phyloP scores from a whole-genome alignment of 2,888 invertebrate species.

The Scelioninae gen. 2 region DNA sequence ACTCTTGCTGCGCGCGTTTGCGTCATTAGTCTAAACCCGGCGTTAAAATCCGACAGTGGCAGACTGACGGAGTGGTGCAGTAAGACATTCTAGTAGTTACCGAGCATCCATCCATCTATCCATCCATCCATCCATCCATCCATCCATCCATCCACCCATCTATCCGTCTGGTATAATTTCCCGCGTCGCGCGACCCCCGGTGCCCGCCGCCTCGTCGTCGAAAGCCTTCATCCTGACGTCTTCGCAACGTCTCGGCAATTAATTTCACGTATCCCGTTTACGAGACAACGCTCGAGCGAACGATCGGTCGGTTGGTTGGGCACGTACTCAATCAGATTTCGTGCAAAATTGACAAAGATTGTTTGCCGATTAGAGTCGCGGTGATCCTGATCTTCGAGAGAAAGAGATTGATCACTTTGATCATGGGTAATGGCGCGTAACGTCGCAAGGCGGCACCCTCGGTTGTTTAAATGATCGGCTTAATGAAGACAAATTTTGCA shows the following conservation, averaged over 20 bases:
- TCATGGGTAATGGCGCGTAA: slow-evolving; percentile 51
- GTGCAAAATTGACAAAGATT: slow-evolving; percentile 72
- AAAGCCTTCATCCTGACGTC: slow-evolving; percentile 55
- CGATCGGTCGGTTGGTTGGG: slow-evolving; percentile 48
- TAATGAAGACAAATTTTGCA: slow-evolving; percentile 50
- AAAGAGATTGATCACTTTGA: slow-evolving; percentile 59
- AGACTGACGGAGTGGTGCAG: slow-evolving; percentile 63
- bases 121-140: slow-evolving; percentile 64
- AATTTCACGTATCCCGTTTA: slow-evolving; percentile 61
- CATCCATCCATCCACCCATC: slow-evolving; percentile 35
- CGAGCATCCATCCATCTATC: slow-evolving; percentile 26
- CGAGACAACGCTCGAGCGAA: slow-evolving; percentile 49
- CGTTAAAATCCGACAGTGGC: slow-evolving; percentile 66
- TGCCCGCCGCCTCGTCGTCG: slow-evolving; percentile 61
- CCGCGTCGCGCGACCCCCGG: slow-evolving; percentile 51
- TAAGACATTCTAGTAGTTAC: slow-evolving; percentile 63
- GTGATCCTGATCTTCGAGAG: slow-evolving; percentile 57
- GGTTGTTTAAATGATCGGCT: slow-evolving; percentile 40
- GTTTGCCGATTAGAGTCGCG: slow-evolving; percentile 64
- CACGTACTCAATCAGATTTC: slow-evolving; percentile 62
- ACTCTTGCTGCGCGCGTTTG: slow-evolving; percentile 62
- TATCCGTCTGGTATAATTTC: slow-evolving; percentile 70
- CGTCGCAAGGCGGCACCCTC: slow-evolving; percentile 8
- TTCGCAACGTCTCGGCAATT: slow-evolving; percentile 60
- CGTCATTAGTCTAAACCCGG: slow-evolving; percentile 72